Evolutionary conservation across 1,140 invertebrate genomes (phyloP), one percentile per base, ranked within the genome.

Genomic region (Temnothorax nylanderi): DNA sequence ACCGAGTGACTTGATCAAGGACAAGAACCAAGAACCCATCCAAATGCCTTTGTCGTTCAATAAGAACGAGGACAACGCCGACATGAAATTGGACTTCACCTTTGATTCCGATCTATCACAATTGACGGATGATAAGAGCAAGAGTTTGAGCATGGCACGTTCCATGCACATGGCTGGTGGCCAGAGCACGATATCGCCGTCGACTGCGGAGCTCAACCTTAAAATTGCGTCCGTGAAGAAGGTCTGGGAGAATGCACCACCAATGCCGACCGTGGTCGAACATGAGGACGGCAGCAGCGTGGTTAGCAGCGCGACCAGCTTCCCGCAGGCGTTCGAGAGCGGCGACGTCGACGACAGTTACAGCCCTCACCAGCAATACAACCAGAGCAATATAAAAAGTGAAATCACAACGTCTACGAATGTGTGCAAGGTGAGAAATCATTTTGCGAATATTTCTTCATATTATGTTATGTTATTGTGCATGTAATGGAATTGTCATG

Each of bases 211-310:
- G 93, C 96, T 99, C 13, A 98, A 99, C 95, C 96, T 98, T 94
- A 99, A 99, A 95, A 99, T 99, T 90, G 98, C 98, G 8, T 98
- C 98, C 75, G 98, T 99, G 5, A 99, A 99, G 95, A 99, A 98
- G 94, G 98, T 98, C 64, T 98, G 98, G 98, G 98, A 98, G 90
- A 97, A 96, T 80, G 96, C 96, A 58, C 96, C 96, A 16, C 95
- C 96, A 7, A 96, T 97, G 95, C 96, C 96, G 10, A 96, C 97
- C 13, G 97, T 97, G 0, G 96, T 97, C 69, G 97, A 98, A 78
- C 97, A 97, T 89, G 96, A 96, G 60, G 96, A 96, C 84, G 95
- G 90, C 3, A 94, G 89, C 8, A 94, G 90, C 5, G 90, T 95
- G 41, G 96, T 94, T n/a, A 95, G 94, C 67, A 96, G 95, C 88